A percentile compares a stretch with the other conserved stretches of the same genome.
These are phyloP conservation scores for Montipora capricornis DNA, from an alignment of 64 coral and sea anemone genomes.

Conservation along the genomic window DNA sequence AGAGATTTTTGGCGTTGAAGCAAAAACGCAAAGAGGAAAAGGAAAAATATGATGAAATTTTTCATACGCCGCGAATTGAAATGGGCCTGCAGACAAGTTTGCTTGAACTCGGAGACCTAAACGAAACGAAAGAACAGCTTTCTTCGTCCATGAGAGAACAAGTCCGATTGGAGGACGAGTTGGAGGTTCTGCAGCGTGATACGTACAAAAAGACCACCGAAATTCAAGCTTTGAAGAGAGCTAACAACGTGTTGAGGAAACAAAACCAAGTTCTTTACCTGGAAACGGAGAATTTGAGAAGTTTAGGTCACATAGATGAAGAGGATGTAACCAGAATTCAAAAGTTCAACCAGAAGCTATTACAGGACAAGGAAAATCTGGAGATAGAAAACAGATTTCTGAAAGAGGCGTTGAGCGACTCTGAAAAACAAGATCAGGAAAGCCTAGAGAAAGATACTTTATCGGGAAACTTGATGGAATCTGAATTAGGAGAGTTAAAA, in stretches of 20 bases:
- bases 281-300: conserved; percentile 84
- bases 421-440: conserved; percentile 67
- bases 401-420: conserved; percentile 54
- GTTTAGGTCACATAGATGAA: neutral
- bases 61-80: conserved; percentile 76
- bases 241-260: conserved; percentile 82
- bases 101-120: conserved; percentile 75
- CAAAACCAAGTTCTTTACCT: conserved; percentile 96
- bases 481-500: conserved; percentile 44
- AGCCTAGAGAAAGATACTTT: conserved; percentile 12
- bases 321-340: conserved; percentile 12
- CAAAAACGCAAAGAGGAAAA: conserved; percentile 86
- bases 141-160: conserved; percentile 71
- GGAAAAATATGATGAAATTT: conserved; percentile 71
- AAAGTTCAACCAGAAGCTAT: conserved; percentile 26
- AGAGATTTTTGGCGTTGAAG: conserved; percentile 75
- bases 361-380: conserved; percentile 67
- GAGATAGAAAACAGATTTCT: conserved; percentile 74
- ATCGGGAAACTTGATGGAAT: neutral
- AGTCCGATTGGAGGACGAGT: conserved; percentile 67
- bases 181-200: conserved; percentile 67
- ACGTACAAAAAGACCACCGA: conserved; percentile 70
- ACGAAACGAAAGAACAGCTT: conserved; percentile 60
- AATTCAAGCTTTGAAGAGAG: conserved; percentile 79
- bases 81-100: conserved; percentile 84